Evolutionary conservation across 1,140 invertebrate genomes (phyloP), one percentile per base, ranked within the genome.

Genomic region (Tribolium castaneum): DNA sequence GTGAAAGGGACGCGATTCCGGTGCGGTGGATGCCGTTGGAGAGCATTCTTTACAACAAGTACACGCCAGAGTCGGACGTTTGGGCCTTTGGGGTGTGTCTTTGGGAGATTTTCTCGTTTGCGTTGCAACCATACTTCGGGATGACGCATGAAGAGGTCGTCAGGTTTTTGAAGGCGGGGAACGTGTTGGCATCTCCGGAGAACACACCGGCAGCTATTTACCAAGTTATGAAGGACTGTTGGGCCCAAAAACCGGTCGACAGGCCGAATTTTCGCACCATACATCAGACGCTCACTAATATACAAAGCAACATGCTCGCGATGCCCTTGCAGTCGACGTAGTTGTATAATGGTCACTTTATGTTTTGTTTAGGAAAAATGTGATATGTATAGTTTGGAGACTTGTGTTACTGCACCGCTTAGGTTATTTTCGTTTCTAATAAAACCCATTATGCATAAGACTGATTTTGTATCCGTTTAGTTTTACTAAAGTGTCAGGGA

Each of bases 11-110:
- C 87, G 96, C 96, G 7, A 97, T 98, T 80, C 96, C 95, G 30
- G 96, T 98, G 6, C 89, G 96, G 86, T 98, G 96, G 96, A 97
- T 98, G 96, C 96, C 96, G n/a, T 88, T 97, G 30, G 96, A 98
- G 85, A 95, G 95, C 85, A 97, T 98, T 84, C 87, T 98, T 2
- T 97, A 96, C 85, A 97, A 97, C 86, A 97, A 97, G 85, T 98
- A 97, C 86, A 97, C 96, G 3, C 90, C 97, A 59, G 96, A 97
- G 85, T 95, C 95, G 12, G 96, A 98, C 88, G 94, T 98, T 2
- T 98, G 96, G 96, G 95, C 96, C 16, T 98, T 95, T 89, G 96
- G 95, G 10, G 95, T 98, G 1, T 96, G 95, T 84, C 87, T 98
- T 1, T 98, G 96, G 96, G 96, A 98, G 88, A 96, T 97, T 83